Evolutionary conservation across 2,797 vertebrate species (phyloP), one percentile per base, ranked within the genome.

Genomic region (Syncerus caffer): DNA sequence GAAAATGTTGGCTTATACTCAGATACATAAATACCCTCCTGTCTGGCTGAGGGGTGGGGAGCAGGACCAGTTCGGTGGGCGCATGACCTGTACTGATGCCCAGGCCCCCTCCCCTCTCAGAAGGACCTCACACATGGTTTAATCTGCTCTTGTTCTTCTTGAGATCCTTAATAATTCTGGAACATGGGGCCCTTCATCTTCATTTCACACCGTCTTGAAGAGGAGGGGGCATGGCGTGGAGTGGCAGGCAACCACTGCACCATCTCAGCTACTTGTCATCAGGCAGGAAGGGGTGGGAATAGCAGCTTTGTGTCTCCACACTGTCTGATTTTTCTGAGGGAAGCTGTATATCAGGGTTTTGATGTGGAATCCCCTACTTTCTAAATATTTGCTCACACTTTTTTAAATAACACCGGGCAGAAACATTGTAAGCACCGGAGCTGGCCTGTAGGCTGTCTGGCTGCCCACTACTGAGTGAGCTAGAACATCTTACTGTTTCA

Each of bases 131-230:
- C 29, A 38, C 51, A 47, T 85, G 80, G 45, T 71, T 93, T 83
- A 67, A 21, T 82, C 31, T 78, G 47, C 67, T 83, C 42, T 71
- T 95, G 31, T 76, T 71, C 42, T 25, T 82, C 57, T 57, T 94
- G n/a, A 92, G 85, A 93, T 89, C 45, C 83, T 89, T 85, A 85
- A 27, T 85, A 76, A 51, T 96, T 92, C 42, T 82, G 51, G 83
- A 76, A 27, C 27, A 31, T 34, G n/a, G 50, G 11, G 34, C 76
- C 19, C 42, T 67, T 93, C 87, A 1, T 88, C 92, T 97, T 89
- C 31, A 29, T 34, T 87, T 79, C 85, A 38, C 83, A 34, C 11
- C 78, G 6, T 82, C 15, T 84, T 58, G 12, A 67, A 60, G 88
- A 90, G n/a, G 89, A 51, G 10, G 8, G 42, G 25, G 10, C 16